A percentile compares a stretch with the other conserved stretches of the same genome.
These are phyloP conservation scores for Ancistrus triradiatus DNA, from an alignment of 2,113 vertebrate genomes.

Conservation along the genomic window DNA sequence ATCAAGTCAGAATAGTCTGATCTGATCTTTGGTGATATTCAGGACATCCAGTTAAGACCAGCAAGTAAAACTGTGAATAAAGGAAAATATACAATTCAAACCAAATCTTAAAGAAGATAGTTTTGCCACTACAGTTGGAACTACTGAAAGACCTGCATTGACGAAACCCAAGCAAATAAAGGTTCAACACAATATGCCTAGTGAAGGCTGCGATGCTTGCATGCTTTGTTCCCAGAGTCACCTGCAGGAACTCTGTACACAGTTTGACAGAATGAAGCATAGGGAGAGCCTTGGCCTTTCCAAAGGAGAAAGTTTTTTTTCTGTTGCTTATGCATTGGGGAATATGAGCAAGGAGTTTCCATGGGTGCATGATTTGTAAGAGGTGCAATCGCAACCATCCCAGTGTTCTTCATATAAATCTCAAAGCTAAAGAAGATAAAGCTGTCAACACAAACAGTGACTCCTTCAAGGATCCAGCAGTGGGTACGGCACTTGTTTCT, in stretches of 20 bases:
- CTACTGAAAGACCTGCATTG: background rate
- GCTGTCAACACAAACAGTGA: background rate
- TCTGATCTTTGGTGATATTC: too few relatives aligned
- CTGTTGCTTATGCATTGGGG: conserved; percentile 8
- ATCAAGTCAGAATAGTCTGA: too few relatives aligned
- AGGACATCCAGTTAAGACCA: too few relatives aligned
- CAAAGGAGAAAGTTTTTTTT: conserved; percentile 13
- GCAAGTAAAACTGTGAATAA: background rate
- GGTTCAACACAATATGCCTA: background rate
- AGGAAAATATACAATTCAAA: conserved; percentile 11
- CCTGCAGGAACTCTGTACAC: background rate
- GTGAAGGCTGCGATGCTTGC: background rate
- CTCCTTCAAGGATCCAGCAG: background rate
- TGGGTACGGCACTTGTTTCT: conserved; percentile 10
- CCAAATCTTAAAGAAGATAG: background rate
- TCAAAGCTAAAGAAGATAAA: background rate
- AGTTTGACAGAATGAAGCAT: background rate
- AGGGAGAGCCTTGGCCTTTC: background rate
- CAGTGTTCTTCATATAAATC: background rate
- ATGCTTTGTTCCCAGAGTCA: conserved; percentile 9
- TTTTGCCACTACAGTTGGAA: background rate
- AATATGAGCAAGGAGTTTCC: background rate
- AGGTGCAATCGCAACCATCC: conserved; percentile 8
- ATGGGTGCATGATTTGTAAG: too few relatives aligned
- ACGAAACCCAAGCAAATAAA: background rate